Percentiles rank a stretch among this genome's conserved stretches.
Evolutionary conservation across 2,888 invertebrate species (phyloP).

Genomic region (Drosophila glabriapex): DNA sequence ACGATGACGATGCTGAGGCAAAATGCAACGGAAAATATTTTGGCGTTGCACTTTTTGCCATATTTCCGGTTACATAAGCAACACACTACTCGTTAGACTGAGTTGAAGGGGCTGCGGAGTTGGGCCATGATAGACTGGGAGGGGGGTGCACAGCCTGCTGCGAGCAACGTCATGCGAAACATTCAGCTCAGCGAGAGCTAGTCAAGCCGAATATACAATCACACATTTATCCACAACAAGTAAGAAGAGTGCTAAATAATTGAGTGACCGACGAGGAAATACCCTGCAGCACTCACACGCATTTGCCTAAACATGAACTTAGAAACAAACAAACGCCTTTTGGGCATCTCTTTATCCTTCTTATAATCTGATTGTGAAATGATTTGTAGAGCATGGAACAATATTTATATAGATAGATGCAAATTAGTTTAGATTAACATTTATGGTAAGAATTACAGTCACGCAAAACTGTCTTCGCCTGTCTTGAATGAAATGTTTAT

Average conservation of each 20-base stretch:
- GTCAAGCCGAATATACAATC: constrained; percentile 31
- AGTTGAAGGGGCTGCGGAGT: neutral
- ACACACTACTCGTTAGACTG: constrained; percentile 39
- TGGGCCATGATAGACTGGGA: neutral
- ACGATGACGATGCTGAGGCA: constrained; percentile 24
- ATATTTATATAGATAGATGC: neutral
- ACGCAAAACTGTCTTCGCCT: neutral
- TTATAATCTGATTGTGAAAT: neutral
- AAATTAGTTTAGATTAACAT: neutral
- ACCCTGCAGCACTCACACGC: neutral
- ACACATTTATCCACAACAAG: constrained; percentile 4
- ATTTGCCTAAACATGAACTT: neutral
- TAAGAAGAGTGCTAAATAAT: no score
- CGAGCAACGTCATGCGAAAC: constrained; percentile 23
- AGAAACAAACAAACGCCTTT: neutral
- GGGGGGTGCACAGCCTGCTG: constrained; percentile 15
- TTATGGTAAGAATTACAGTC: neutral
- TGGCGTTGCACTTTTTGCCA: constrained; percentile 81
- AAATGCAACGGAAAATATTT: constrained; percentile 79
- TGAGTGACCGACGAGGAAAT: neutral
- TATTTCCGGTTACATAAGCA: constrained; percentile 81
- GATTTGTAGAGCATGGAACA: neutral
- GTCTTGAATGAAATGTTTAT: no score
- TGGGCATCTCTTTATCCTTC: neutral
- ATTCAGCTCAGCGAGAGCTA: constrained; percentile 41